A percentile compares a stretch with the other conserved stretches of the same genome.
phyloP scores from a whole-genome alignment of 2,888 invertebrate genomes.

The Coleophora flavipennella region DNA sequence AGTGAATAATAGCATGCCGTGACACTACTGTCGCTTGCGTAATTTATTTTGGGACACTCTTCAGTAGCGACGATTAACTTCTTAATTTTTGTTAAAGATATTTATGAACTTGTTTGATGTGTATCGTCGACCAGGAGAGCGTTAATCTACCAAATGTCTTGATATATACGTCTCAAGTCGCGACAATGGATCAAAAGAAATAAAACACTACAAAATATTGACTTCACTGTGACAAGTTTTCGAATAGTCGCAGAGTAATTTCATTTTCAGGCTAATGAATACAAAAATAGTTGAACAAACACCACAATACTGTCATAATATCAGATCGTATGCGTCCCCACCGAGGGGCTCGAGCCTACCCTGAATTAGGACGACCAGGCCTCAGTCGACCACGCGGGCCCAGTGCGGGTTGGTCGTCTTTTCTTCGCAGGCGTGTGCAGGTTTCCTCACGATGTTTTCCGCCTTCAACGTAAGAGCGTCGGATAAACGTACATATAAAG shows the following conservation, averaged over 20 bases:
- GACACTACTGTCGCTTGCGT: slow-evolving; percentile 11
- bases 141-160: slow-evolving; percentile 46
- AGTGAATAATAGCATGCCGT: background rate
- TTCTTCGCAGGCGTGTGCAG: too few relatives aligned
- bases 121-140: slow-evolving; percentile 26
- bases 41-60: slow-evolving; percentile 29
- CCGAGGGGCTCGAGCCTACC: too few relatives aligned
- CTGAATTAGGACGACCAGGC: too few relatives aligned
- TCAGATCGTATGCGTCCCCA: too few relatives aligned
- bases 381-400: too few relatives aligned
- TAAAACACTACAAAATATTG: slow-evolving; percentile 58
- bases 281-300: slow-evolving; percentile 39
- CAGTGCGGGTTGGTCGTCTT: too few relatives aligned
- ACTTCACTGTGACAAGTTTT: slow-evolving; percentile 46
- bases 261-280: slow-evolving; percentile 44
- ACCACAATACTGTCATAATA: too few relatives aligned
- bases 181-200: slow-evolving; percentile 56
- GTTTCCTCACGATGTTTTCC: too few relatives aligned
- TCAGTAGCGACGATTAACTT: slow-evolving; percentile 37
- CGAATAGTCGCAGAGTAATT: slow-evolving; percentile 49
- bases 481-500: too few relatives aligned
- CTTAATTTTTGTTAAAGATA: slow-evolving; percentile 35
- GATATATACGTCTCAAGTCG: slow-evolving; percentile 34
- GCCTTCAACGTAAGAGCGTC: too few relatives aligned
- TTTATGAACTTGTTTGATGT: slow-evolving; percentile 55